Evolutionary conservation across 2,113 vertebrate genomes (phyloP), one percentile per base, ranked within the genome.

Genomic region (Oreamnos americanus): DNA sequence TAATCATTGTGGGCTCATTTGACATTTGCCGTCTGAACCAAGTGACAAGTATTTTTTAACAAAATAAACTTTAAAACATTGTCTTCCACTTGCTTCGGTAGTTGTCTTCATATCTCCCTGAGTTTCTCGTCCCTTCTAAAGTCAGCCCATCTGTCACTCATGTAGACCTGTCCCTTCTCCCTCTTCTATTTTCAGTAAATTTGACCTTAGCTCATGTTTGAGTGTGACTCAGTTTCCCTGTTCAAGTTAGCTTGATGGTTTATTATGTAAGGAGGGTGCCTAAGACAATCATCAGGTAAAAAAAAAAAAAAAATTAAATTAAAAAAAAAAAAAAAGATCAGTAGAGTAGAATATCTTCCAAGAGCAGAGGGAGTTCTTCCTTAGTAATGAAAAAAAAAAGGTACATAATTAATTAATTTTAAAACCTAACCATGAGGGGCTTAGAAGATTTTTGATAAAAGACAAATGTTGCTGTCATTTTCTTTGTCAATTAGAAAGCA

Each of bases 211-310:
- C 95, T 92, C 6, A 92, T 47, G 58, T 96, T 87, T 82, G 45
- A 92, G 62, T 89, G 53, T 96, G 97, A 97, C 81, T 96, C 96
- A 58, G 98, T 99, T 99, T 99, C 99, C 98, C 98, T 98, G 98
- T 99, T 99, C 99, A 99, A 99, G 99, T 99, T 99, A 99, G 99
- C 99, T 99, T 99, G 99, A 98, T 99, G 99, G 99, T 99, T 99
- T 98, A 97, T 99, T 93, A 98, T 97, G 98, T 99, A 99, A 99
- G 98, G 98, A 98, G 99, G 98, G 99, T 99, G 99, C 99, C 99
- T 98, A 98, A 99, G 99, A 99, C 99, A 99, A 99, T 99, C 99
- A 99, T 99, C 99, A 99, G 99, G 98, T 99, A 98, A 99, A 98
- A 92, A 99, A 98, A 92, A 93, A 55, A 58, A 81, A 76, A 78